Evolutionary conservation across 1,140 invertebrate species (phyloP).

Genomic region (Stegodyphus dumicola): DNA sequence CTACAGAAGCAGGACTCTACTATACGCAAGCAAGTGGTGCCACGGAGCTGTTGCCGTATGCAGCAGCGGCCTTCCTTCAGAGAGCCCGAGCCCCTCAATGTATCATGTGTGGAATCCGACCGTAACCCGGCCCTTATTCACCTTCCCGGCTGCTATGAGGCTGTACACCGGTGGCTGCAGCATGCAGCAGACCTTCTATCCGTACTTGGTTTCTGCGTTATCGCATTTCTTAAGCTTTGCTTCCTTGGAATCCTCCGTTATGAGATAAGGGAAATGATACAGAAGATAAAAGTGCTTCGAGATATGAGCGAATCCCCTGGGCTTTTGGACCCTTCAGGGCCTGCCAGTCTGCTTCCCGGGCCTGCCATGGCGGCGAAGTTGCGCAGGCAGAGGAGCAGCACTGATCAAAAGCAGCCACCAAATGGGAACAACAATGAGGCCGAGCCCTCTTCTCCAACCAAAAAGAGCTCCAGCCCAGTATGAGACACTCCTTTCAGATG

Average conservation of each 20-base stretch:
- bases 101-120: constrained; percentile 44
- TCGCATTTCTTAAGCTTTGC: constrained; percentile 89
- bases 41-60: constrained; percentile 62
- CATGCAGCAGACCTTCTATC: constrained; percentile 84
- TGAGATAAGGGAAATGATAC: constrained; percentile 89
- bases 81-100: constrained; percentile 32
- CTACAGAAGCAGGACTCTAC: constrained; percentile 19
- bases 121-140: constrained; percentile 35
- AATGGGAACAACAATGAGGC: constrained; percentile 52
- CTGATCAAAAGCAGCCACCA: constrained; percentile 8
- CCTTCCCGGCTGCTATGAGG: constrained; percentile 76
- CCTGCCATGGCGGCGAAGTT: constrained; percentile 39
- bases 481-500: constrained; percentile 14
- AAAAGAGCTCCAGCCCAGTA: constrained; percentile 50
- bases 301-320: constrained; percentile 66
- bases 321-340: constrained; percentile 43
- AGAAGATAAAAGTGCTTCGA: constrained; percentile 80
- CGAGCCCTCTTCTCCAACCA: constrained; percentile 22
- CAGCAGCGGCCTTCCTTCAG: neutral
- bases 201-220: constrained; percentile 88
- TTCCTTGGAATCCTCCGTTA: constrained; percentile 87
- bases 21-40: constrained; percentile 56
- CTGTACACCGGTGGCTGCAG: constrained; percentile 78
- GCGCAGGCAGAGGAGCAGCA: constrained; percentile 25
- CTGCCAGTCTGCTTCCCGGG: constrained; percentile 31